phyloP scores from a whole-genome alignment of 2,797 vertebrate species.

The Trachurus trachurus region DNA sequence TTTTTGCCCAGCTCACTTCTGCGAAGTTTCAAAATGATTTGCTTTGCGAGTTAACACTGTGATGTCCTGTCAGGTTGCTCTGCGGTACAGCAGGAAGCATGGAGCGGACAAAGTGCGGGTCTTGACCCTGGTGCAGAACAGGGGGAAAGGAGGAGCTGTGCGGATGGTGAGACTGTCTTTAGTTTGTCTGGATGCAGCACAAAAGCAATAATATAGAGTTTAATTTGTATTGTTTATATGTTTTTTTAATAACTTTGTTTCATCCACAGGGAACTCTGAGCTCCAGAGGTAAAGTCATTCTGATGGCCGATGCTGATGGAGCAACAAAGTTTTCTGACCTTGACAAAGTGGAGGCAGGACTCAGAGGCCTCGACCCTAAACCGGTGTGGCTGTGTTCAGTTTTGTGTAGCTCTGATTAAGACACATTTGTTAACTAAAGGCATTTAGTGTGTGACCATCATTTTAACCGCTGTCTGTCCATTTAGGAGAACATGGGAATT shows the following conservation, averaged over 20 bases:
- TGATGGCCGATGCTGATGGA: constrained; percentile 98
- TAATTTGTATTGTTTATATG: background rate
- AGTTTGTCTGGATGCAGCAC: background rate
- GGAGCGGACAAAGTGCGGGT: constrained; percentile 94
- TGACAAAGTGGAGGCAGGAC: constrained; percentile 93
- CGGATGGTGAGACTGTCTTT: constrained; percentile 88
- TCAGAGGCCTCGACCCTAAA: constrained; percentile 88
- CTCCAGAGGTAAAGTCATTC: constrained; percentile 90
- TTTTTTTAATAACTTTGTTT: constrained; percentile 2
- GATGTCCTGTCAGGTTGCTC: constrained; percentile 88
- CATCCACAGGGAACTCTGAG: constrained; percentile 90
- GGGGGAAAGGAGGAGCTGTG: constrained; percentile 97
- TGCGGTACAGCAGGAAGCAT: constrained; percentile 90
- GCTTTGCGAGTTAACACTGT: background rate
- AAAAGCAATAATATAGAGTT: background rate
- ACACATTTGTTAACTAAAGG: background rate
- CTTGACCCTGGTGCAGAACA: constrained; percentile 91
- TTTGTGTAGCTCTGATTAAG: background rate
- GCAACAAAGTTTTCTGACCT: constrained; percentile 96
- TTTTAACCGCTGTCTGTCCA: constrained; percentile 31
- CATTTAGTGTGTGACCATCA: background rate
- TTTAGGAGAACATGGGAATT: constrained; percentile 94
- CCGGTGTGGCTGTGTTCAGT: constrained; percentile 79
- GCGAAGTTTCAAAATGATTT: background rate
- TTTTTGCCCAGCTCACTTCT: background rate